Evolutionary conservation across 1,140 invertebrate genomes (phyloP).

Genomic region (Sipha flava): DNA sequence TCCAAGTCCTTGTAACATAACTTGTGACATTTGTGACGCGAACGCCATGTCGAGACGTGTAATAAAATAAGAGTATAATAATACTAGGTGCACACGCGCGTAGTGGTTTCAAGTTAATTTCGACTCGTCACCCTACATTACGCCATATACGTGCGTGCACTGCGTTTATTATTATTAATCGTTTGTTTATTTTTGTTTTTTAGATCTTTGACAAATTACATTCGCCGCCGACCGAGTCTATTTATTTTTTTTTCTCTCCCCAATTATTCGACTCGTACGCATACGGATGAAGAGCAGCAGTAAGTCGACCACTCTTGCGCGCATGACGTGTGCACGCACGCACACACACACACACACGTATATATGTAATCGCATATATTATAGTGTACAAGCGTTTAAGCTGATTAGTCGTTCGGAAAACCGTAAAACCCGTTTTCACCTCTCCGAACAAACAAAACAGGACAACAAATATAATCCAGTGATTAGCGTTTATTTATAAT

Average conservation of each 20-base stretch:
- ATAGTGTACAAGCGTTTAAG: slow-evolving; percentile 6
- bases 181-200: slow-evolving; percentile 3
- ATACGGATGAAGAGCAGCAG: too few species aligned
- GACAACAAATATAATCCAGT: not conserved
- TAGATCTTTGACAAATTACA: not conserved
- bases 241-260: not conserved
- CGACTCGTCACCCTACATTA: not conserved
- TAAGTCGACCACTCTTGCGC: too few species aligned
- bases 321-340: too few species aligned
- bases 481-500: not conserved
- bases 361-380: too few species aligned
- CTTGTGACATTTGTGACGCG: too few species aligned
- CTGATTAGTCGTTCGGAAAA: slow-evolving; percentile 7
- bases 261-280: not conserved
- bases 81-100: too few species aligned
- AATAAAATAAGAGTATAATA: too few species aligned
- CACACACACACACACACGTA: too few species aligned
- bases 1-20: too few species aligned
- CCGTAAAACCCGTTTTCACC: slow-evolving; percentile 7
- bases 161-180: not conserved
- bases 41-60: too few species aligned
- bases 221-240: not conserved
- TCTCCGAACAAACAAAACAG: not conserved
- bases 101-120: not conserved
- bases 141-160: not conserved